phyloP scores from a whole-genome alignment of 1,140 invertebrate genomes.

The Nautilus pompilius region DNA sequence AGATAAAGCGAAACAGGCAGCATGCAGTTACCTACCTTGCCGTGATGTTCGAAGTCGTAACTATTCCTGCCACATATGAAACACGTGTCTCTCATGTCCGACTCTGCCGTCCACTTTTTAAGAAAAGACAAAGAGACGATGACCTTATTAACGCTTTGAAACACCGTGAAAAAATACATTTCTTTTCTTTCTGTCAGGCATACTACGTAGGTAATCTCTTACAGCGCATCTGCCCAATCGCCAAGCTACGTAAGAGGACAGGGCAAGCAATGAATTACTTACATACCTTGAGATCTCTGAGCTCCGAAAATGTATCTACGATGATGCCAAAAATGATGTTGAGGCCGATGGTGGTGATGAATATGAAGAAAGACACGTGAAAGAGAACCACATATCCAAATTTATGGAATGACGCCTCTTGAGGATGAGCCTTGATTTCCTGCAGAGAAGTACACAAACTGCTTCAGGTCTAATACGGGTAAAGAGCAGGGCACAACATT shows the following conservation, averaged over 20 bases:
- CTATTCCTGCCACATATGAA: slow-evolving; percentile 54
- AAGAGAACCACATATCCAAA: slow-evolving; percentile 48
- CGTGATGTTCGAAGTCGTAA: slow-evolving; percentile 56
- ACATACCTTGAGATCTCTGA: slow-evolving; percentile 52
- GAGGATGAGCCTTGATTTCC: slow-evolving; percentile 37
- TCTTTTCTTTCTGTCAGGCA: too few relatives aligned
- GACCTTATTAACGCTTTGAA: too few relatives aligned
- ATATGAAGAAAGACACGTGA: slow-evolving; percentile 55
- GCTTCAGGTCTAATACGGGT: too few relatives aligned
- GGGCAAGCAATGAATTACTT: not conserved
- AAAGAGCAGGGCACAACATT: too few relatives aligned
- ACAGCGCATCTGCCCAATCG: too few relatives aligned
- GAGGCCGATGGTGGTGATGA: slow-evolving; percentile 55
- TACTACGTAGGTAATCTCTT: too few relatives aligned
- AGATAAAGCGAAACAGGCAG: too few relatives aligned
- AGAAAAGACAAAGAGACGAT: not conserved
- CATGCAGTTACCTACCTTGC: slow-evolving; percentile 32
- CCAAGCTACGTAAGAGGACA: too few relatives aligned
- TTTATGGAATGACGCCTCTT: slow-evolving; percentile 41
- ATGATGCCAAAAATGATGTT: slow-evolving; percentile 57
- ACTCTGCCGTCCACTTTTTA: slow-evolving; percentile 53
- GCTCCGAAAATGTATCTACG: slow-evolving; percentile 55
- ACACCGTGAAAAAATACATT: too few relatives aligned
- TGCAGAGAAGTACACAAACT: too few relatives aligned
- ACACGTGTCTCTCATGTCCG: slow-evolving; percentile 54